Evolutionary conservation across 2,888 invertebrate species (phyloP).

Genomic region (Parascotia fuliginaria): DNA sequence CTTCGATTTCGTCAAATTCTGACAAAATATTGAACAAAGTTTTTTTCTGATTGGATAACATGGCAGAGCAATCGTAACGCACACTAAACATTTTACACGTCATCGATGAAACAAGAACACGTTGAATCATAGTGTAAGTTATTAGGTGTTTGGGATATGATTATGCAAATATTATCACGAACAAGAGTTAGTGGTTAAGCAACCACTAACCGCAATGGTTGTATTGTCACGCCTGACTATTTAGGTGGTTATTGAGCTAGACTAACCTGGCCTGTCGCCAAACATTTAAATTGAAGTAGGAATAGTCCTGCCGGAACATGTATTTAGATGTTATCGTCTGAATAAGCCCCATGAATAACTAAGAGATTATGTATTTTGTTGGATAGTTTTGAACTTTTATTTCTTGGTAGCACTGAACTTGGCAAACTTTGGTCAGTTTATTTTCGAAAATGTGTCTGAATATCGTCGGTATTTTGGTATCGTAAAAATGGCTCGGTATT

Average conservation of each 20-base stretch:
- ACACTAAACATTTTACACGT: too few species aligned
- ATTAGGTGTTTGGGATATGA: neutral
- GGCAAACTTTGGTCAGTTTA: conserved; percentile 22
- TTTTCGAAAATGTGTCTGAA: too few species aligned
- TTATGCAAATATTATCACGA: neutral
- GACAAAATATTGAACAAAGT: too few species aligned
- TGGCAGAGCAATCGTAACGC: too few species aligned
- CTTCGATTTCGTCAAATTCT: too few species aligned
- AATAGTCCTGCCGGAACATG: conserved; percentile 41
- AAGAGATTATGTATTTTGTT: conserved; percentile 13
- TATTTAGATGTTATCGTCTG: conserved; percentile 36
- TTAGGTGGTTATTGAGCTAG: conserved; percentile 51
- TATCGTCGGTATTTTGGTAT: too few species aligned
- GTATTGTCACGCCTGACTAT: conserved; percentile 44
- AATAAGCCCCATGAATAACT: conserved; percentile 28
- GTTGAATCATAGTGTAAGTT: too few species aligned
- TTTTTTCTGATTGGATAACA: too few species aligned
- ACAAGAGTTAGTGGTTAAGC: neutral
- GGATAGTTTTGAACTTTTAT: conserved; percentile 18
- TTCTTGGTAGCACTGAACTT: conserved; percentile 14
- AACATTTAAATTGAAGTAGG: conserved; percentile 60
- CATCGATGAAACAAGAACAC: too few species aligned
- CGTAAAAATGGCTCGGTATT: too few species aligned
- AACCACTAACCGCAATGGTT: conserved; percentile 33
- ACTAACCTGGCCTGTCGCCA: conserved; percentile 54